Conservation (phyloP, 1,140 invertebrate genomes). For the Rhysida immarginata region DNA sequence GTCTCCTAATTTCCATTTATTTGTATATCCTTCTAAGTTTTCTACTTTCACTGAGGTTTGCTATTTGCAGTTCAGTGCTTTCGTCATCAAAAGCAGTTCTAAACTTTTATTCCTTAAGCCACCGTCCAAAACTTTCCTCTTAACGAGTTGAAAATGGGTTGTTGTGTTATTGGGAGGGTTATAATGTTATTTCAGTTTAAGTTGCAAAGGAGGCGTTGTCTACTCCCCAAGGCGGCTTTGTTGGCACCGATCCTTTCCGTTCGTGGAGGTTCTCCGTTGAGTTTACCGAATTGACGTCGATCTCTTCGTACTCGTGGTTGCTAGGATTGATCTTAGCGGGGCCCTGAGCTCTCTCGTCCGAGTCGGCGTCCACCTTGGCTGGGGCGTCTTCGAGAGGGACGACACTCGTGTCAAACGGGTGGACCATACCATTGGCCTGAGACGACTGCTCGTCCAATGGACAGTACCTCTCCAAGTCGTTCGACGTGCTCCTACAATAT, state of each 20-base stretch:
- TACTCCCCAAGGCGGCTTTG: not conserved
- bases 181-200: not conserved
- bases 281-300: not conserved
- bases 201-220: conserved; percentile 1
- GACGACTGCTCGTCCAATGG: conserved; percentile 12
- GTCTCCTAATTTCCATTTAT: no score
- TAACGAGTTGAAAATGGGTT: no score
- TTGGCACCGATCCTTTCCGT: not conserved
- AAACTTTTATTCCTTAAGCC: no score
- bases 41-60: no score
- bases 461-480: conserved; percentile 11
- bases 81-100: no score
- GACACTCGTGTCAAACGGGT: conserved; percentile 18
- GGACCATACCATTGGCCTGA: conserved; percentile 11
- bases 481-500: conserved; percentile 11
- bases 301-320: conserved; percentile 5
- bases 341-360: not conserved
- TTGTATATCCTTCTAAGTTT: no score
- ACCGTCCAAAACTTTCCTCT: no score
- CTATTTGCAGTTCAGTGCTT: no score
- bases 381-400: conserved; percentile 16
- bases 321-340: not conserved
- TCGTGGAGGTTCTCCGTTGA: not conserved
- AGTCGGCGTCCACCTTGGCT: not conserved
- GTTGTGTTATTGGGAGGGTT: no score